A percentile compares a stretch with the other conserved stretches of the same genome.
phyloP scores from a whole-genome alignment of 2,888 invertebrate species.

The Pardosa pseudoannulata region DNA sequence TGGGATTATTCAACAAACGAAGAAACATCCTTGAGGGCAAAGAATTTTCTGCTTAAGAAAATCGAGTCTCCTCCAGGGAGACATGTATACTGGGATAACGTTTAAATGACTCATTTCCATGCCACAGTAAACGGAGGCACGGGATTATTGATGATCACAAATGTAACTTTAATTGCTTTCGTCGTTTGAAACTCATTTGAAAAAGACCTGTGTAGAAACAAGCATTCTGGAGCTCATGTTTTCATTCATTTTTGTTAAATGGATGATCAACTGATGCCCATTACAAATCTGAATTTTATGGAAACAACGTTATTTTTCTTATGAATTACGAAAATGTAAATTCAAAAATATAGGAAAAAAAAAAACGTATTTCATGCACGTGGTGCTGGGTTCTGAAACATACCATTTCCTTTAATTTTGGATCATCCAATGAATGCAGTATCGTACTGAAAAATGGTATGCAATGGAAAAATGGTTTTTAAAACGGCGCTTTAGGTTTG shows the following conservation, averaged over 20 bases:
- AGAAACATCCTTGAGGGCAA: neutral
- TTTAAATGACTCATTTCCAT: neutral
- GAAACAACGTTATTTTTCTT: too few relatives aligned
- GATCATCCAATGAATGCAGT: too few relatives aligned
- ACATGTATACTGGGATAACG: neutral
- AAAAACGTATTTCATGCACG: too few relatives aligned
- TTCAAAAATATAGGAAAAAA: too few relatives aligned
- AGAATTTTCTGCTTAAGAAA: neutral
- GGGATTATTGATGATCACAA: slow-evolving; percentile 59
- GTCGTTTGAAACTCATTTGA: slow-evolving; percentile 48
- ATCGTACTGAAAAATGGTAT: too few relatives aligned
- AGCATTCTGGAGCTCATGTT: neutral
- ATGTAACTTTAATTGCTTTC: slow-evolving; percentile 65
- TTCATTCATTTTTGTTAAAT: neutral
- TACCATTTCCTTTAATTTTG: too few relatives aligned
- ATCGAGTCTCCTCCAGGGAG: neutral
- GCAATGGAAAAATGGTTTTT: too few relatives aligned
- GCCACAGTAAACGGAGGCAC: neutral
- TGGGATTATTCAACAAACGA: neutral
- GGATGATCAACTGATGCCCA: neutral
- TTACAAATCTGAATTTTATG: neutral
- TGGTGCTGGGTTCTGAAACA: too few relatives aligned
- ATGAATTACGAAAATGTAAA: too few relatives aligned
- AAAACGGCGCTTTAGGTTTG: too few relatives aligned
- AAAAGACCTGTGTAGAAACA: slow-evolving; percentile 3